These are phyloP conservation scores for Autographa pulchrina DNA, from an alignment of 2,888 invertebrate species.

Conservation along the genomic window DNA sequence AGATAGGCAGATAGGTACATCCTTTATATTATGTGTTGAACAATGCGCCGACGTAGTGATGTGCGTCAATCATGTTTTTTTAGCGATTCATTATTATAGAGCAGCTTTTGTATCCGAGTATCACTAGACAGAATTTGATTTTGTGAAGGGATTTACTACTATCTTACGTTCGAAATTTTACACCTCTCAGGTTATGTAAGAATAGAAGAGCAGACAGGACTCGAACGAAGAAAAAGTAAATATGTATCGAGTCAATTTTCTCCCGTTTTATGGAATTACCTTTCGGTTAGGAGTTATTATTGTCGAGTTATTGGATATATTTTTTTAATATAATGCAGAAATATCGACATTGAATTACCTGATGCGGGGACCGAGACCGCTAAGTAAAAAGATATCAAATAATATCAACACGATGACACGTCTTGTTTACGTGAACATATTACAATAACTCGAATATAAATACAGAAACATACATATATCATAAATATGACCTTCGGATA, in stretches of 20 bases:
- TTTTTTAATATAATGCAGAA: neutral
- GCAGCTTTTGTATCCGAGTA: neutral
- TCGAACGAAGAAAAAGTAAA: too few relatives aligned
- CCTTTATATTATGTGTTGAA: slow-evolving; percentile 22
- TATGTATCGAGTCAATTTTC: too few relatives aligned
- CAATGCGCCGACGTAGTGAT: slow-evolving; percentile 30
- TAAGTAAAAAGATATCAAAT: neutral
- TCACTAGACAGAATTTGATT: neutral
- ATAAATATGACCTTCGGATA: neutral
- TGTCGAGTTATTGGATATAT: too few relatives aligned
- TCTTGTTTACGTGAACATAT: neutral
- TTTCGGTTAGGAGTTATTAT: too few relatives aligned
- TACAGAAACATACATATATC: neutral
- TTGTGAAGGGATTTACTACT: too few relatives aligned
- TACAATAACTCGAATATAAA: neutral
- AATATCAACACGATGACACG: neutral
- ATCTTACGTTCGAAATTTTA: too few relatives aligned
- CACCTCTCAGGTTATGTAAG: too few relatives aligned
- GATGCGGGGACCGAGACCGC: neutral
- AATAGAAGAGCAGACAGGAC: too few relatives aligned
- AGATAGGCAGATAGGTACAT: slow-evolving; percentile 24
- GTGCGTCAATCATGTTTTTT: slow-evolving; percentile 18
- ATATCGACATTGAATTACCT: neutral
- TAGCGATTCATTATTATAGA: slow-evolving; percentile 1
- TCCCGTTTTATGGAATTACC: neutral